Evolutionary conservation across 2,888 invertebrate genomes (phyloP), one percentile per base, ranked within the genome.

Genomic region (Strigamia crassipes): DNA sequence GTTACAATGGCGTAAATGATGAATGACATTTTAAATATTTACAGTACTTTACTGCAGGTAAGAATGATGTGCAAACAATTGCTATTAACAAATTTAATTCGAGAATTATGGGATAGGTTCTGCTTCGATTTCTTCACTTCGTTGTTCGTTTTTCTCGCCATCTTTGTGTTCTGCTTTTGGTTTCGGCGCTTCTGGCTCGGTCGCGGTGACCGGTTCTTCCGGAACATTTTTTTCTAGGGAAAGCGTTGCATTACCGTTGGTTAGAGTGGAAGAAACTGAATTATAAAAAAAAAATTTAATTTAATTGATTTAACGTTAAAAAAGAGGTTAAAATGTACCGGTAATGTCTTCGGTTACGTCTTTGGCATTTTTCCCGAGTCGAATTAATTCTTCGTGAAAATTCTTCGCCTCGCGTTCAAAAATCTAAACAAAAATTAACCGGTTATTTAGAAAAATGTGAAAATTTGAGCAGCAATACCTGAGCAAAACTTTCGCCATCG

Each of bases 401-500:
- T 77, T 73, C 41, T 81, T 81, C 9, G 34, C 38, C 77, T 81
- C 81, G 10, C 31, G 31, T 38, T 81, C 81, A 31, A 81, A 81
- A 18, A 81, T 73, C 81, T 81, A 38, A n/a, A n/a, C n/a, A 27
- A 23, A 23, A 77, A 77, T 21, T 15, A n/a, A n/a, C n/a, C n/a
- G n/a, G n/a, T n/a, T n/a, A n/a, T n/a, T n/a, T n/a, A n/a, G n/a
- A n/a, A n/a, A n/a, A n/a, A n/a, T n/a, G n/a, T n/a, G n/a, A n/a
- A n/a, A n/a, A n/a, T n/a, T n/a, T n/a, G n/a, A n/a, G n/a, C n/a
- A n/a, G n/a, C 4, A 77, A 77, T 18, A 81, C 31, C 38, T 83
- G 79, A 23, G 34, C 21, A 51, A 82, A 82, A 34, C 46, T 83
- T 78, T 86, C 86, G 13, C 85, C 86, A 73, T 87, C 87, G 34